Base-by-base conservation (phyloP, 2,797 vertebrate species). In the Cephalopachus bancanus region DNA sequence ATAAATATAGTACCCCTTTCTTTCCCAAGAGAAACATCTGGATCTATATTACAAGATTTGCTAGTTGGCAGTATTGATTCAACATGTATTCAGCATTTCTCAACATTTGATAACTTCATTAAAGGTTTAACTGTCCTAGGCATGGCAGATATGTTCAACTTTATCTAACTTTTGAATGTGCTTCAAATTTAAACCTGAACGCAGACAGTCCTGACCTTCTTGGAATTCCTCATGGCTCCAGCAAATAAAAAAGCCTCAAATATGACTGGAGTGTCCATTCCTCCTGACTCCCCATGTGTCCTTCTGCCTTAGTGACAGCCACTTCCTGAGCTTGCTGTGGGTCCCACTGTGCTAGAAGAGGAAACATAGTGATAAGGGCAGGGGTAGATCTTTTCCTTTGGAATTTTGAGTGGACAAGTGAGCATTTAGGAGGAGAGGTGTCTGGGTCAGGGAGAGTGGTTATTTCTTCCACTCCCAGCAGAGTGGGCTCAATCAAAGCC, bases 181-280 rank as follows among this genome's bases (percentile, higher is more conserved):
- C 57, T 78, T 93, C 60, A 71, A 62, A 71, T 71, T 71, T 95
- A 85, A 87, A 33, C 84, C 14, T 79, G 67, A 86, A 57, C 51
- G n/a, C 51, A 62, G 44, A 51, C 16, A 55, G 69, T 51, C 60
- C 33, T 33, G 67, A 22, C 5, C 26, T 74, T 88, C 12, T 60
- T 65, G 75, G 33, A 65, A 59, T 53, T 72, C 49, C 24, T n/a
- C 24, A 72, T 11, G 60, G 76, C 49, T 53, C 16, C 33, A 83
- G 60, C n/a, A 37, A 20, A 62, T 28, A 65, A 57, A n/a, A 49
- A 62, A 51, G 15, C 8, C 8, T 64, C 19, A 7, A 60, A 49
- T 22, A 51, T 4, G 10, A 19, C 5, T 20, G 26, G 3, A 49
- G 7, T 28, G 15, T 16, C 8, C 20, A 14, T 57, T 53, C 55